Evolutionary conservation across 2,888 invertebrate genomes (phyloP).

Genomic region (Ophion slaviceki): DNA sequence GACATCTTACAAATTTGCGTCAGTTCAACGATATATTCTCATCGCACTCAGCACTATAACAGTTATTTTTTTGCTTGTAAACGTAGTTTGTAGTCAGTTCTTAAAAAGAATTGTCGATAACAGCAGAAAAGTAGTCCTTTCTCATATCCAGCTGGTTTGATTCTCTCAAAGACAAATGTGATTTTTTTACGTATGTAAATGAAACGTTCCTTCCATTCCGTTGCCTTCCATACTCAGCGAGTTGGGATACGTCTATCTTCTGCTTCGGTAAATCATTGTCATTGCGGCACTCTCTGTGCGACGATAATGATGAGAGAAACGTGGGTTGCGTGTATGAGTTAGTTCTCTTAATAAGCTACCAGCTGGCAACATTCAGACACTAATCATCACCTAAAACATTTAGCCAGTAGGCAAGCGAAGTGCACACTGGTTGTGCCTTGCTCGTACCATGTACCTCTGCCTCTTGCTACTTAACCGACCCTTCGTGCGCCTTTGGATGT

Average conservation of each 20-base stretch:
- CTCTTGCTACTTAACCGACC: slow-evolving; percentile 29
- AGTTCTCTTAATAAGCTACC: slow-evolving; percentile 62
- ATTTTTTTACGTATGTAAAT: not conserved
- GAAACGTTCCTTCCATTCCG: not conserved
- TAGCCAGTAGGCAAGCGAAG: slow-evolving; percentile 61
- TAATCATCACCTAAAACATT: slow-evolving; percentile 77
- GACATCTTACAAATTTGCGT: too few species aligned
- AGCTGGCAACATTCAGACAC: slow-evolving; percentile 74
- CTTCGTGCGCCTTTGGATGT: slow-evolving; percentile 38
- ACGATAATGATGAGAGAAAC: slow-evolving; percentile 45
- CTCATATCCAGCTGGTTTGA: not conserved
- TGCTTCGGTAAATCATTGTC: slow-evolving; percentile 22
- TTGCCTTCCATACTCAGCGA: not conserved
- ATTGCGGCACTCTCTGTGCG: slow-evolving; percentile 7
- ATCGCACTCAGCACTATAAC: too few species aligned
- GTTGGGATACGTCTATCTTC: not conserved
- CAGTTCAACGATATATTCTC: too few species aligned
- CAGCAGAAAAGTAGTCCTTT: not conserved
- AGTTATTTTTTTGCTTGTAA: too few species aligned
- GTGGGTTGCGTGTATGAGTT: slow-evolving; percentile 42
- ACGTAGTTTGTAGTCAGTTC: too few species aligned
- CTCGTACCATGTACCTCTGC: slow-evolving; percentile 51
- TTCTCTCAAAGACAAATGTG: not conserved
- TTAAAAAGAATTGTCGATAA: too few species aligned
- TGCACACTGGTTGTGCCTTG: slow-evolving; percentile 49